Evolutionary conservation across 2,113 vertebrate genomes (phyloP).

Genomic region (Oryzias melastigma): DNA sequence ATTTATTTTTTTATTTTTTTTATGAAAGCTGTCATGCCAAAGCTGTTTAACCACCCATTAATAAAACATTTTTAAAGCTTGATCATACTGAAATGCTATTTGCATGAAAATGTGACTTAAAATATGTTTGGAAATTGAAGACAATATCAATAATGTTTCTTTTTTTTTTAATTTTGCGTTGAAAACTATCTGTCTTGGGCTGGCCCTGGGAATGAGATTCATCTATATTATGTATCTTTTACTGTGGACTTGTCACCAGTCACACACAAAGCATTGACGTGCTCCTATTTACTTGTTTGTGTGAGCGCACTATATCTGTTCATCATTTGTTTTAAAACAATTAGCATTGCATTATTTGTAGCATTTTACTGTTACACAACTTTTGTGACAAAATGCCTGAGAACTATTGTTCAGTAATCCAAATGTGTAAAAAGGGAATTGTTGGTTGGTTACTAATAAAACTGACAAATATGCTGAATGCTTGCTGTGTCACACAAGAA

Average conservation of each 20-base stretch:
- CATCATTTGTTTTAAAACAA: conserved; percentile 49
- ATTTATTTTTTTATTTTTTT: conserved; percentile 21
- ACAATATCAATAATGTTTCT: conserved; percentile 28
- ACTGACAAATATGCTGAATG: conserved; percentile 35
- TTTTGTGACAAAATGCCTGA: conserved; percentile 65
- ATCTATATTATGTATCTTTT: conserved; percentile 76
- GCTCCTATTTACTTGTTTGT: conserved; percentile 35
- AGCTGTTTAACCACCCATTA: conserved; percentile 20
- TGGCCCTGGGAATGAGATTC: conserved; percentile 83
- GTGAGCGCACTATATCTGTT: conserved; percentile 47
- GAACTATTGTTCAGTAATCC: conserved; percentile 66
- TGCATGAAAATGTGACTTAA: conserved; percentile 25
- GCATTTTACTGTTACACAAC: conserved; percentile 64
- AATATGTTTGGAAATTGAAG: conserved; percentile 23
- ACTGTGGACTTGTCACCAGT: conserved; percentile 68
- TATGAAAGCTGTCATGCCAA: conserved; percentile 34
- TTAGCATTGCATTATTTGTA: conserved; percentile 66
- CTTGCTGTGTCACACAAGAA: not conserved
- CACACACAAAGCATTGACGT: conserved; percentile 51
- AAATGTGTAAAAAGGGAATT: conserved; percentile 82
- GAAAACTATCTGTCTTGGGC: conserved; percentile 82
- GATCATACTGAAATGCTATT: conserved; percentile 37
- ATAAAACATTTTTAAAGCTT: conserved; percentile 32
- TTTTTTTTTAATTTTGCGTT: conserved; percentile 30
- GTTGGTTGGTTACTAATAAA: conserved; percentile 91